Evolutionary conservation across 2,113 vertebrate species (phyloP).

Genomic region (Corythoichthys intestinalis): DNA sequence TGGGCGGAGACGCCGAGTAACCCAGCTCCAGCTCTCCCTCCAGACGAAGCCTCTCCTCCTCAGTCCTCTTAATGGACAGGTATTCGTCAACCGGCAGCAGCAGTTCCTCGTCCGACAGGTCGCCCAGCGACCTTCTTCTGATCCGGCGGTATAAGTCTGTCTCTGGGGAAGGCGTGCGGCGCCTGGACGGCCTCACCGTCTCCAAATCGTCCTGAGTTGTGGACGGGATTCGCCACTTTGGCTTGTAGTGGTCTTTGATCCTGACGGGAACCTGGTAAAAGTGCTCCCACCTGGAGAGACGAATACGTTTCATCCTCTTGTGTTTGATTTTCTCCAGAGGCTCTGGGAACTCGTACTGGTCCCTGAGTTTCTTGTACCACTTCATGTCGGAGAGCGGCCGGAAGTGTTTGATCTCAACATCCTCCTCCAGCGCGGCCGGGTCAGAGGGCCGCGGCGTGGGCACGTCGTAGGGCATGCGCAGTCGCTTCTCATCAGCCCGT

Average conservation of each 20-base stretch:
- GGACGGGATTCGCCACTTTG: constrained; percentile 85
- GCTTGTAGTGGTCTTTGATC: constrained; percentile 92
- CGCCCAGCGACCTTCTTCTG: constrained; percentile 87
- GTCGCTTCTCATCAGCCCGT: constrained; percentile 80
- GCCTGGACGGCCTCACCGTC: constrained; percentile 90
- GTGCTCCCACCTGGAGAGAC: constrained; percentile 96
- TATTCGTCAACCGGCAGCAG: constrained; percentile 93
- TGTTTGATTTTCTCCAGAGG: constrained; percentile 86
- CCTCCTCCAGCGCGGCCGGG: constrained; percentile 79
- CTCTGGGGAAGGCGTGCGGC: constrained; percentile 82
- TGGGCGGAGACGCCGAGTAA: constrained; percentile 92
- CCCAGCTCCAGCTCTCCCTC: constrained; percentile 91
- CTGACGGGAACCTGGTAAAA: constrained; percentile 94
- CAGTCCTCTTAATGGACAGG: constrained; percentile 90
- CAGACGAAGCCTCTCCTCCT: constrained; percentile 90
- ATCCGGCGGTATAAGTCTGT: constrained; percentile 83
- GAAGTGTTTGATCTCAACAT: constrained; percentile 89
- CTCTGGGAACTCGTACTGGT: constrained; percentile 96
- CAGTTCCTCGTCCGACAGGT: constrained; percentile 91
- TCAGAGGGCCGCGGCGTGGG: constrained; percentile 80
- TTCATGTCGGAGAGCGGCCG: constrained; percentile 96
- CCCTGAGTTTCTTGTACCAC: constrained; percentile 95
- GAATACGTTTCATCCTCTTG: constrained; percentile 92
- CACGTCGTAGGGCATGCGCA: constrained; percentile 92
- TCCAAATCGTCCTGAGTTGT: constrained; percentile 92